Percentiles rank a stretch among this genome's conserved stretches.
Evolutionary conservation across 53 echinoderm and acorn worm genomes (phyloP).

Genomic region (Luidia sarsii): DNA sequence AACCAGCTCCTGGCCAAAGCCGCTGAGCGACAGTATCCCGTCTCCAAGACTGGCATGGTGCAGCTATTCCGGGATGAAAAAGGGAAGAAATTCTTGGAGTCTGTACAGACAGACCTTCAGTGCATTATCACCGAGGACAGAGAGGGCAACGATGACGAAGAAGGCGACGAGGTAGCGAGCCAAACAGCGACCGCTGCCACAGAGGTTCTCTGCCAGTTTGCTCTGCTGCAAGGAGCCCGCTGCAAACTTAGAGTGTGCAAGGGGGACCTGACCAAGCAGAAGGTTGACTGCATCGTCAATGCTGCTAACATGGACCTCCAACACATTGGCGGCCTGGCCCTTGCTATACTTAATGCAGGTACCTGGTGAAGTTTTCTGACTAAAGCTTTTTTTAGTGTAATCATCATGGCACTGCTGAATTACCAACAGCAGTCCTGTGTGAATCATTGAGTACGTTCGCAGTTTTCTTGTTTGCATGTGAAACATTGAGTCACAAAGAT

Average conservation of each 20-base stretch:
- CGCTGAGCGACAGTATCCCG: conserved; percentile 46
- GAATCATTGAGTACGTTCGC: too few species aligned
- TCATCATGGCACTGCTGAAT: too few species aligned
- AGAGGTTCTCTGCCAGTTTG: conserved; percentile 9
- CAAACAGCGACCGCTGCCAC: background rate
- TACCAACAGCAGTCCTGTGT: too few species aligned
- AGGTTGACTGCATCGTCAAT: conserved; percentile 69
- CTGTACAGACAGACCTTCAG: background rate
- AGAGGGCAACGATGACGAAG: background rate
- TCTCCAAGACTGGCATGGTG: conserved; percentile 62
- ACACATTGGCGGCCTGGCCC: conserved; percentile 63
- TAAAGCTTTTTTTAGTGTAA: too few species aligned
- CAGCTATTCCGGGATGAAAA: conserved; percentile 42
- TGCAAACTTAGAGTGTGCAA: conserved; percentile 42
- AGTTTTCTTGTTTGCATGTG: too few species aligned
- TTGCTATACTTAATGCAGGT: conserved; percentile 58
- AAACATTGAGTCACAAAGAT: too few species aligned
- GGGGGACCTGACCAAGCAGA: conserved; percentile 58
- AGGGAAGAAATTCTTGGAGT: conserved; percentile 44
- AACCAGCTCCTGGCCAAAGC: background rate
- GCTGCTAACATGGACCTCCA: conserved; percentile 47
- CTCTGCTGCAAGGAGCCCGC: conserved; percentile 12
- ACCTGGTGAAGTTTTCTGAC: too few species aligned
- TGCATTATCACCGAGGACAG: conserved; percentile 40
- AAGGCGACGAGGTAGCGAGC: background rate